Base-by-base conservation (phyloP, 2,113 vertebrate species). In the Corythornis madagascariensis region DNA sequence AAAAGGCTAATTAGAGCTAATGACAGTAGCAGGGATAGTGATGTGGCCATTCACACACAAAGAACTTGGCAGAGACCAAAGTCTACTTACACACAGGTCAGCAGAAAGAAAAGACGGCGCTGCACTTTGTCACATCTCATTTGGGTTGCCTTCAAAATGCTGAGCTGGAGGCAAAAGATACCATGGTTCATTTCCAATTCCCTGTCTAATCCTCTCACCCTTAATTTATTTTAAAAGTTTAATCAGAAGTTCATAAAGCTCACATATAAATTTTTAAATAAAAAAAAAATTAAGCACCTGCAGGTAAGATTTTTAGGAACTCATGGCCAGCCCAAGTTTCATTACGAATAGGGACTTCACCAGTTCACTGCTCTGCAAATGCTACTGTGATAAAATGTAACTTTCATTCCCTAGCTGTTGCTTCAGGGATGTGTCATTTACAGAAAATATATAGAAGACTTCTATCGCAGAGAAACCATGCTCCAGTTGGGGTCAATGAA, bases 171-270 rank as follows among this genome's bases (percentile, higher is more conserved):
- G 94, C 93, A 94, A 94, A 95, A 95, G 83, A 94, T 78, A 94
- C 72, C 65, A 93, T 2, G 50, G 93, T 90, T 96, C 94, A 88
- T 95, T 96, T 96, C 85, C 88, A 92, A 92, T 90, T 94, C 80
- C 79, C 87, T 4, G 5, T 81, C 88, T 88, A 95, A 95, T 95
- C 83, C 83, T 86, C 90, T 94, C 83, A 74, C 65, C 90, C 89
- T 91, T 95, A 95, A 96, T 96, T 96, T 92, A 94, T 95, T 96
- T 90, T 95, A 95, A 94, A 96, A 95, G 93, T 95, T 95, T 94
- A 96, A 95, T 95, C 96, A 88, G 87, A 93, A 91, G 76, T 95
- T 95, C 93, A 95, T 95, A 94, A 95, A 86, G 80, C 86, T 74
- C 73, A 35, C 72, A 92, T 91, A 96, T 90, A 78, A 91, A 88